These are phyloP conservation scores for Phenganax stokvisi DNA, from an alignment of 92 coral and sea anemone genomes.

Conservation along the genomic window DNA sequence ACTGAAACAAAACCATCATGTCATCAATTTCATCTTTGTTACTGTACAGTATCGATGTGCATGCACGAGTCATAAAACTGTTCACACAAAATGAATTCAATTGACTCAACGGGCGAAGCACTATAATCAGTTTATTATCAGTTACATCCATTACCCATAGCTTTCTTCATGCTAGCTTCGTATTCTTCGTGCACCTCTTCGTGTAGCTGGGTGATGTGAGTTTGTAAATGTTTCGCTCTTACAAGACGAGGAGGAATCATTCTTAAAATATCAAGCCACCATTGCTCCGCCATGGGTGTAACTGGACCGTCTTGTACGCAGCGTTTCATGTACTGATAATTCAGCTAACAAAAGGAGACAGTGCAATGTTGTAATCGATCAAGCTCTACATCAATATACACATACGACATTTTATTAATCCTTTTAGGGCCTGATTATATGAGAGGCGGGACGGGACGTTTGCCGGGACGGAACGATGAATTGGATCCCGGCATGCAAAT, in stretches of 20 bases:
- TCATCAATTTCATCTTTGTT: too few relatives aligned
- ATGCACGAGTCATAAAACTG: too few relatives aligned
- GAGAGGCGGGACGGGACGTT: too few relatives aligned
- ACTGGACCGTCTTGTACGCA: slow-evolving; percentile 99
- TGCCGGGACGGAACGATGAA: too few relatives aligned
- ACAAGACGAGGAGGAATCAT: slow-evolving; percentile 93
- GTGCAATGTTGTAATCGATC: neutral
- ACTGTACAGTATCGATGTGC: too few relatives aligned
- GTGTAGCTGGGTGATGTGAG: slow-evolving; percentile 72
- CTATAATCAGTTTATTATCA: neutral
- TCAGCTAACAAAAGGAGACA: slow-evolving; percentile 49
- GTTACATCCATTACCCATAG: slow-evolving; percentile 62
- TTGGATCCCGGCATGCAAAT: too few relatives aligned
- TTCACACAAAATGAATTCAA: neutral
- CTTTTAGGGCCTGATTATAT: too few relatives aligned
- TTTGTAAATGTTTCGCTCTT: slow-evolving; percentile 75
- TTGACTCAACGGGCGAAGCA: neutral
- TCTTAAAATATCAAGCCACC: slow-evolving; percentile 87
- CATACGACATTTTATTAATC: neutral
- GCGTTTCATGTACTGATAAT: slow-evolving; percentile 93
- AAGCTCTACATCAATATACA: neutral
- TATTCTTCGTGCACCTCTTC: slow-evolving; percentile 79
- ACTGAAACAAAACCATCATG: slow-evolving; percentile 42
- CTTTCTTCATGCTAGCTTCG: slow-evolving; percentile 96
- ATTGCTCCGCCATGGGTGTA: slow-evolving; percentile 94